Evolutionary conservation across 2,113 vertebrate genomes (phyloP).

Genomic region (Clupea harengus): DNA sequence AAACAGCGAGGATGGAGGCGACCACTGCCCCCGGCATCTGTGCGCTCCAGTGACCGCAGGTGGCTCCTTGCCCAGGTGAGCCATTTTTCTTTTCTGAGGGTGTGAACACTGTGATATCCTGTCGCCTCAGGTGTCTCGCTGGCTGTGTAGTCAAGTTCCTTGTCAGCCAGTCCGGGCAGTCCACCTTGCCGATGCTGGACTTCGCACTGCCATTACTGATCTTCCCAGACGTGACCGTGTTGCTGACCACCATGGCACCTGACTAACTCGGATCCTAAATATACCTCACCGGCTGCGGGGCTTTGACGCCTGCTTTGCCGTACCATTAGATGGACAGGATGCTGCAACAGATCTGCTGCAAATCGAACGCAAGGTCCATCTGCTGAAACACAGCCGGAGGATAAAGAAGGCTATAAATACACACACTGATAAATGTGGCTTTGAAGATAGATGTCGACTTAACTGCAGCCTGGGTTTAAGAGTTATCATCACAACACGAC

Average conservation of each 20-base stretch:
- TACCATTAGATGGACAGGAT: background rate
- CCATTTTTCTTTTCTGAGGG: background rate
- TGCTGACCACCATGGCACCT: background rate
- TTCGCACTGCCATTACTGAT: background rate
- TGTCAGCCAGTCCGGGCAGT: too few relatives aligned
- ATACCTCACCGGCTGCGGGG: background rate
- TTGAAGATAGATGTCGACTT: background rate
- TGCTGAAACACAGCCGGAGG: background rate
- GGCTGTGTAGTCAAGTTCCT: background rate
- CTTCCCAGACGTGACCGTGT: background rate
- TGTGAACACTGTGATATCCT: background rate
- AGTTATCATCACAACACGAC: background rate
- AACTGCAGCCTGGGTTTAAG: background rate
- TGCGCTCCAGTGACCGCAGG: slow-evolving; percentile 18
- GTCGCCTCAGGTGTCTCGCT: background rate
- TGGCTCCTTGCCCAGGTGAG: background rate
- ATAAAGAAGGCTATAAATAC: background rate
- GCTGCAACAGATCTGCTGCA: background rate
- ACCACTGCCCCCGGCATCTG: slow-evolving; percentile 2
- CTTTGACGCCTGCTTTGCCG: background rate
- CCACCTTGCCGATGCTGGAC: background rate
- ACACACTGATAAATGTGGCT: background rate
- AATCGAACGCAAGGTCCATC: background rate
- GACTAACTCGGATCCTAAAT: background rate
- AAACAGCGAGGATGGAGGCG: slow-evolving; percentile 19